These are phyloP conservation scores for Mola mola DNA, from an alignment of 2,113 vertebrate genomes.

Conservation along the genomic window DNA sequence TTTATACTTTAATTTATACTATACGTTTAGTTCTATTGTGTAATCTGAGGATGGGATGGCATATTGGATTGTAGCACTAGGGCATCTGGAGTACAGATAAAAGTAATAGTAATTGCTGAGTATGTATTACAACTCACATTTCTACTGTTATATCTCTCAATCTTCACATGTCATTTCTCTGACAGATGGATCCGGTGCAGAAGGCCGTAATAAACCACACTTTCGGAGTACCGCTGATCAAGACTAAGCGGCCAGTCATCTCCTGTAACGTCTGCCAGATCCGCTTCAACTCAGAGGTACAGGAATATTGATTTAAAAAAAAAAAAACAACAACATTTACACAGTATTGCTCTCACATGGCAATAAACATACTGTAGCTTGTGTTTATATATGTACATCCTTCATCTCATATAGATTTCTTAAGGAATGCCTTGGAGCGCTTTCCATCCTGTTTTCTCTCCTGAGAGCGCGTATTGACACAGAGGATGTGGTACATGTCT, in stretches of 20 bases:
- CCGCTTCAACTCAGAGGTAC: constrained; percentile 95
- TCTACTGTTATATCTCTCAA: constrained; percentile 11
- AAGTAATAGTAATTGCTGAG: neutral
- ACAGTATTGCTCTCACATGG: neutral
- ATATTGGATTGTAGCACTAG: constrained; percentile 19
- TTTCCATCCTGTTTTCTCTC: constrained; percentile 18
- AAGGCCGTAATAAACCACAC: constrained; percentile 93
- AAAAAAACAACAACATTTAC: neutral
- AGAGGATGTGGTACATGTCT: constrained; percentile 44
- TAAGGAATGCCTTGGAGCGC: constrained; percentile 18
- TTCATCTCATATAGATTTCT: neutral
- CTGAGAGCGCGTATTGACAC: constrained; percentile 17
- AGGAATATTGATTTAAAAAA: neutral
- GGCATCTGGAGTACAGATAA: constrained; percentile 7
- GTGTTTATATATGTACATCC: constrained; percentile 1
- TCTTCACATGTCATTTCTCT: constrained; percentile 29
- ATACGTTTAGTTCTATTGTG: too few relatives aligned
- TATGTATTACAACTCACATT: constrained; percentile 38
- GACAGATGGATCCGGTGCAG: constrained; percentile 94
- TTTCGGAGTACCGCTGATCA: constrained; percentile 89
- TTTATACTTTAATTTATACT: too few relatives aligned
- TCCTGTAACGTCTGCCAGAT: constrained; percentile 96
- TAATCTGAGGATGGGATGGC: constrained; percentile 45
- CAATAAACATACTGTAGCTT: constrained; percentile 5
- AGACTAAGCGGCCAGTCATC: constrained; percentile 90